phyloP scores from a whole-genome alignment of 2,888 invertebrate genomes.

The Nemapogon koenigi region DNA sequence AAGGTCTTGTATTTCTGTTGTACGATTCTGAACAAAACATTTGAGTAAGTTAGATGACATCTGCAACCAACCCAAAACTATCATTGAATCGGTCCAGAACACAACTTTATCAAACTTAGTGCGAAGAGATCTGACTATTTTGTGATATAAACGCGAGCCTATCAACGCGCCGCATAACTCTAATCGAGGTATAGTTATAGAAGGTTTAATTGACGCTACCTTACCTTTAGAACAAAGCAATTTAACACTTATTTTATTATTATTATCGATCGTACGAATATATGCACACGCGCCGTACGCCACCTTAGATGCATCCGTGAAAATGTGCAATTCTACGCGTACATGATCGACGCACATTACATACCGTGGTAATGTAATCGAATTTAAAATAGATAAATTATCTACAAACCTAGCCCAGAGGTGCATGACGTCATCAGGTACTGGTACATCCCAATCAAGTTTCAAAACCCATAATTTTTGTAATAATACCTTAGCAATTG shows the following conservation, averaged over 20 bases:
- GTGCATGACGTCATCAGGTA: constrained; percentile 14
- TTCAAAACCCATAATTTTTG: constrained; percentile 20
- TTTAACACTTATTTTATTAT: constrained; percentile 10
- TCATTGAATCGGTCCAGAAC: constrained; percentile 21
- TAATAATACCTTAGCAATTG: constrained; percentile 20
- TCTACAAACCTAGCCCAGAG: constrained; percentile 13
- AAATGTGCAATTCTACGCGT: constrained; percentile 17
- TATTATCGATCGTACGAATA: constrained; percentile 12
- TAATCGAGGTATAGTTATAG: constrained; percentile 18
- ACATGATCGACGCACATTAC: constrained; percentile 8
- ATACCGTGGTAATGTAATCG: constrained; percentile 14
- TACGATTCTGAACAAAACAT: constrained; percentile 19
- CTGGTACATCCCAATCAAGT: constrained; percentile 19
- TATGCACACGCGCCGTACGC: constrained; percentile 21
- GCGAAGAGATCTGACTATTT: constrained; percentile 14
- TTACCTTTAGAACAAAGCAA: constrained; percentile 20
- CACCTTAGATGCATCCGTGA: constrained; percentile 18
- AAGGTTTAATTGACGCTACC: constrained; percentile 19
- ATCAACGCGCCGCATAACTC: constrained; percentile 22
- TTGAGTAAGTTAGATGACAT: constrained; percentile 18
- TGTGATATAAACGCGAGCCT: constrained; percentile 17
- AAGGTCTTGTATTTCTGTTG: constrained; percentile 14
- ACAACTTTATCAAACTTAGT: constrained; percentile 14
- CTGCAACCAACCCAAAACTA: constrained; percentile 18
- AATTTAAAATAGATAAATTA: constrained; percentile 10